A percentile compares a stretch with the other conserved stretches of the same genome.
These are phyloP conservation scores for Himalopsyche tibetana DNA, from an alignment of 2,888 invertebrate genomes.

Conservation along the genomic window DNA sequence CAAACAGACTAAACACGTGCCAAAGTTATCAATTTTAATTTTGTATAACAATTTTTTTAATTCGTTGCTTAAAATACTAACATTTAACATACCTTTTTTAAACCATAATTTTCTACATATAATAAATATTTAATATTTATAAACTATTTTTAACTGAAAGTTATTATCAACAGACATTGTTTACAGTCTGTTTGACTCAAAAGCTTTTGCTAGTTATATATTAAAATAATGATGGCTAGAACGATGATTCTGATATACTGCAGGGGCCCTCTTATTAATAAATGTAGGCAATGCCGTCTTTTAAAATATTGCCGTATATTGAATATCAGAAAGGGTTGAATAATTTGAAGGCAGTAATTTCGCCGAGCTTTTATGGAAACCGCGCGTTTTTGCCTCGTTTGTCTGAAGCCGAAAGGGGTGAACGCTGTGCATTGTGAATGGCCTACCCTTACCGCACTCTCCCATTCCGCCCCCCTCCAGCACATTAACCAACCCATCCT, in stretches of 20 bases:
- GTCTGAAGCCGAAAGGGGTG: conserved; percentile 37
- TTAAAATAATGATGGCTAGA: background rate
- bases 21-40: no score
- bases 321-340: conserved; percentile 42
- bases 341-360: conserved; percentile 42
- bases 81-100: no score
- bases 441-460: conserved; percentile 5
- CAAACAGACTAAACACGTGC: no score
- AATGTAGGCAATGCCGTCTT: background rate
- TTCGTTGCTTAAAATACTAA: no score
- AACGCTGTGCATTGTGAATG: conserved; percentile 13
- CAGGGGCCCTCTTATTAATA: background rate
- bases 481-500: conserved; percentile 25
- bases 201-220: background rate
- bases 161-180: background rate
- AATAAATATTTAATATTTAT: no score
- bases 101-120: no score
- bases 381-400: conserved; percentile 45
- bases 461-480: background rate
- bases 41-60: no score
- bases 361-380: conserved; percentile 24
- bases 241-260: background rate
- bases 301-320: conserved; percentile 25
- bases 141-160: background rate
- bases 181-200: background rate